Evolutionary conservation across 2,113 vertebrate species (phyloP), one percentile per base, ranked within the genome.

Genomic region (Gobio gobio): DNA sequence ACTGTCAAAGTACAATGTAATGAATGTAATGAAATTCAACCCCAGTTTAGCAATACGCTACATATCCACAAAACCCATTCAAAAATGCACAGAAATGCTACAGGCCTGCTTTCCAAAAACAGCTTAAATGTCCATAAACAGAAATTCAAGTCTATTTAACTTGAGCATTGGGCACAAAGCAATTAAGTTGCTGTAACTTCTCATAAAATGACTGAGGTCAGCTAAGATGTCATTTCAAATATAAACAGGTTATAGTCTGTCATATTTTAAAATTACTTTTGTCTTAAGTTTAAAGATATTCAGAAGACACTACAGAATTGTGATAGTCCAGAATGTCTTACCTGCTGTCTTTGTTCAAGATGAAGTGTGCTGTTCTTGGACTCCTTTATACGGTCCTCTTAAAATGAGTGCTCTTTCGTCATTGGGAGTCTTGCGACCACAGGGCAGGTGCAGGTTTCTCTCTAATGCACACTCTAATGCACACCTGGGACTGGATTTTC

Each of bases 321-420:
- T 22, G 40, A 6, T 5, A 29, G 78, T 61, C 6, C 40, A 45
- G 0, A 36, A 51, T n/a, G 3, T 81, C 79, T 81, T 81, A 81
- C 79, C 79, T 81, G 61, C 22, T 68, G 45, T 68, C 61, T 68
- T 54, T 68, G 45, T 5, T 68, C 4, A 36, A 36, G 63, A 66
- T 81, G 79, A 51, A 33, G 10, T 81, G 45, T 81, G 45, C 13
- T 68, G 79, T 81, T 51, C 26, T 51, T 68, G 79, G 24, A 68
- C 45, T 51, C 45, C 20, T 81, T 81, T 81, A 81, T 81, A 81
- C 43, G 36, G 26, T 68, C 26, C 45, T 80, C 24, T 45, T 24
- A 80, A 64, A 80, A 80, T 45, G 4, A 63, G 7, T 16, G 24
- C 61, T 47, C 40, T 51, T 33, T 51, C 58, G 40, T 80, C 78